Evolutionary conservation across 1,140 invertebrate species (phyloP).

Genomic region (Atta cephalotes): DNA sequence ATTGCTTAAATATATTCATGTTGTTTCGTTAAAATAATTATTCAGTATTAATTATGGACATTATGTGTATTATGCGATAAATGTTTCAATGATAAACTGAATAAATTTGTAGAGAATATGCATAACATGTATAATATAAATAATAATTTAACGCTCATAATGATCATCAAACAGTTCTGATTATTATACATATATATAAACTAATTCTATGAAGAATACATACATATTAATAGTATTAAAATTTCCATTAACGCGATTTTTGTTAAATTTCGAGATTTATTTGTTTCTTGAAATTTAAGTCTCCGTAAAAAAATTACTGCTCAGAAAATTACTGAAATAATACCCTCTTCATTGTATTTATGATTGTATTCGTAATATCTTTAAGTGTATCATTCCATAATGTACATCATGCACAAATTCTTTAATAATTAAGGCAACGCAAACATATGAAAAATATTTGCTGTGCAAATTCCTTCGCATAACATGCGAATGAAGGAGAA

Average conservation of each 20-base stretch:
- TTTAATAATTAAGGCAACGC: neutral
- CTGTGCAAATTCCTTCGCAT: slow-evolving; percentile 19
- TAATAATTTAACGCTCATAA: slow-evolving; percentile 12
- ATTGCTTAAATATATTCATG: neutral
- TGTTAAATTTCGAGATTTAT: neutral
- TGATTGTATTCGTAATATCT: neutral
- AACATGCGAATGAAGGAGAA: neutral
- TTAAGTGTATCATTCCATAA: neutral
- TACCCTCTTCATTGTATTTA: neutral
- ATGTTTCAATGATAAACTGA: neutral
- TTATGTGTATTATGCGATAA: neutral
- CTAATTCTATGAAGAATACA: slow-evolving; percentile 14
- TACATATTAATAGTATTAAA: neutral
- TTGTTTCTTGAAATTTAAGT: neutral
- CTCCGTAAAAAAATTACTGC: neutral
- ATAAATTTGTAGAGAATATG: neutral
- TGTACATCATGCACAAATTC: neutral
- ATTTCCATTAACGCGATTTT: neutral
- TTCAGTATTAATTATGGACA: neutral
- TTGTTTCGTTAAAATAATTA: neutral
- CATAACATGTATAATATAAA: neutral
- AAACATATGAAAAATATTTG: slow-evolving; percentile 24
- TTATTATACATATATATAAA: neutral
- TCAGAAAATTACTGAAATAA: neutral
- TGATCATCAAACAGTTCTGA: neutral